These are phyloP conservation scores for Bombus cullumanus DNA, from an alignment of 1,140 invertebrate species.

Conservation along the genomic window DNA sequence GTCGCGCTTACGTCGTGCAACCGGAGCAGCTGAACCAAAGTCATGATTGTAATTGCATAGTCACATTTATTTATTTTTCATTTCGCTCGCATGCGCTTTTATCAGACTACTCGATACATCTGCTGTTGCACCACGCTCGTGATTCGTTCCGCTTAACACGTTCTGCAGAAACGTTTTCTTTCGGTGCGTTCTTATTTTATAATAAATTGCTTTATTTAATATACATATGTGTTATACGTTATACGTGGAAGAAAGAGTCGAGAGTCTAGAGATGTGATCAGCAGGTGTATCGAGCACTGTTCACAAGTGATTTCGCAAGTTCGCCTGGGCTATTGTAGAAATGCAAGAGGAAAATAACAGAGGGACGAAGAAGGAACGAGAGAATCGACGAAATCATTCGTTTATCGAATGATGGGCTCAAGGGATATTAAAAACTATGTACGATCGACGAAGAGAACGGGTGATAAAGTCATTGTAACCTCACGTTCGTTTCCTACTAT, in stretches of 20 bases:
- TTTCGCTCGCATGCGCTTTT: constrained; percentile 50
- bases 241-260: background rate
- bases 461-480: constrained; percentile 55
- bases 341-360: background rate
- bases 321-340: constrained; percentile 36
- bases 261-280: background rate
- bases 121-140: background rate
- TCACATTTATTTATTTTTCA: constrained; percentile 45
- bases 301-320: constrained; percentile 54
- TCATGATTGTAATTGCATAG: constrained; percentile 42
- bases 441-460: constrained; percentile 52
- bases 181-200: background rate
- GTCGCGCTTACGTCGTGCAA: constrained; percentile 9
- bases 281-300: background rate
- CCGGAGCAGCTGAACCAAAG: constrained; percentile 39
- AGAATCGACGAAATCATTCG: background rate
- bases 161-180: background rate
- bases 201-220: background rate
- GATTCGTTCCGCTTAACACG: background rate
- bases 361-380: background rate
- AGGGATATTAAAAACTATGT: constrained; percentile 23
- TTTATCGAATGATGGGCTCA: constrained; percentile 8
- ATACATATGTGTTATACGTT: background rate
- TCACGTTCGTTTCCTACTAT: constrained; percentile 67
- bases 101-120: constrained; percentile 15